Percentiles rank a stretch among this genome's conserved stretches.
Conservation (phyloP, 1,140 invertebrate genomes). For the Lethocerus indicus region DNA sequence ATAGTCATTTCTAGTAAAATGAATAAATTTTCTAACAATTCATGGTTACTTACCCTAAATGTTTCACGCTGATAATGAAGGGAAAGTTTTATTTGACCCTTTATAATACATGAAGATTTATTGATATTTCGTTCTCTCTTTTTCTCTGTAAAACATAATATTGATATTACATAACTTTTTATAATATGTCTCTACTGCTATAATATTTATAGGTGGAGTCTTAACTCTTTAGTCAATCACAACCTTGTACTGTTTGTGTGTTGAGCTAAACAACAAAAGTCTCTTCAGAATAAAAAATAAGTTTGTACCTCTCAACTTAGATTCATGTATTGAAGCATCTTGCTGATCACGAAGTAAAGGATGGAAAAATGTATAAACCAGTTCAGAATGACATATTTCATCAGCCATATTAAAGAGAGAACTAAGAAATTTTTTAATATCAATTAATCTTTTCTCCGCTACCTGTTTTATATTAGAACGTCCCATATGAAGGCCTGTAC, state of each 20-base stretch:
- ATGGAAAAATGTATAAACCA: slow-evolving; percentile 98
- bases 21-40: too few species aligned
- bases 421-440: slow-evolving; percentile 74
- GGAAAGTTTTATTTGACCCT: slow-evolving; percentile 62
- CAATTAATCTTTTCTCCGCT: slow-evolving; percentile 70
- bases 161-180: too few species aligned
- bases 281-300: slow-evolving; percentile 9
- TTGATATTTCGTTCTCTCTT: slow-evolving; percentile 11
- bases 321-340: slow-evolving; percentile 44
- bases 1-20: too few species aligned
- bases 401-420: slow-evolving; percentile 73
- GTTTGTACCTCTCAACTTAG: slow-evolving; percentile 29
- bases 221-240: too few species aligned
- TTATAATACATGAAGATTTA: slow-evolving; percentile 18
- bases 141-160: slow-evolving; percentile 13
- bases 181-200: not conserved
- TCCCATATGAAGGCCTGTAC: slow-evolving; percentile 64
- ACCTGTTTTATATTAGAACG: slow-evolving; percentile 88
- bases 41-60: slow-evolving; percentile 39
- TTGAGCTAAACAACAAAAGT: too few species aligned
- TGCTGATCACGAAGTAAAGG: slow-evolving; percentile 80
- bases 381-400: slow-evolving; percentile 87
- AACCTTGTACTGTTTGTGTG: too few species aligned
- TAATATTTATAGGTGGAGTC: too few species aligned
- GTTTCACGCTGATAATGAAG: slow-evolving; percentile 64